A percentile compares a stretch with the other conserved stretches of the same genome.
Conservation (phyloP, 2,888 invertebrate genomes). For the Acanthosepion lycidas region DNA sequence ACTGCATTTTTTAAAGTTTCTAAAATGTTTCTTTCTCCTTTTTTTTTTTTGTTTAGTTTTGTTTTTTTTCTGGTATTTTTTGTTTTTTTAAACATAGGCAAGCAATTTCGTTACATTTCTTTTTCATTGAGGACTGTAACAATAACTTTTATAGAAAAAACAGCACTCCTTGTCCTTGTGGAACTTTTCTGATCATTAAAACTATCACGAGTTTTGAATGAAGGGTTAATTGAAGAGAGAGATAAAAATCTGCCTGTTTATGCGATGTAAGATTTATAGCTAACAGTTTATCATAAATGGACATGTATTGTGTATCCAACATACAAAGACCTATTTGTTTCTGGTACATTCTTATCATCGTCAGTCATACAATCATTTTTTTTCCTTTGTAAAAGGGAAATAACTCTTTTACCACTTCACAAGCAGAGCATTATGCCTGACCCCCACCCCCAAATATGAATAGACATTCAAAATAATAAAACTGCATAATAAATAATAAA, state of each 20-base stretch:
- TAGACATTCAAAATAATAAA: no score
- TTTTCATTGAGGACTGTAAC: background rate
- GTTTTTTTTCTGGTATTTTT: no score
- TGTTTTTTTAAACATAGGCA: no score
- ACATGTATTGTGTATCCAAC: background rate
- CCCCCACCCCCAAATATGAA: background rate
- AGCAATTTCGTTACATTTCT: background rate
- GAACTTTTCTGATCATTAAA: background rate
- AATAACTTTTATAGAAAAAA: background rate
- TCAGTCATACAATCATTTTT: background rate
- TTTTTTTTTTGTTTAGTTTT: no score
- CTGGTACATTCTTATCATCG: background rate
- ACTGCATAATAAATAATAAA: no score
- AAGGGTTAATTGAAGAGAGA: background rate
- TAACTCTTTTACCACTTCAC: background rate
- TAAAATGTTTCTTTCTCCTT: no score
- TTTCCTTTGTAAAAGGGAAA: background rate
- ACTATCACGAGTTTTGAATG: background rate
- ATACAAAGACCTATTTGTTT: background rate
- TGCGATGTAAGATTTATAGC: background rate
- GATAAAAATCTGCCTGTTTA: background rate
- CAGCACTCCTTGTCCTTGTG: background rate
- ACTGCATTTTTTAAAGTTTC: no score
- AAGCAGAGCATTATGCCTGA: background rate
- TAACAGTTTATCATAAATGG: constrained; percentile 5